phyloP scores from a whole-genome alignment of 2,888 invertebrate genomes.

The Dryobota labecula region DNA sequence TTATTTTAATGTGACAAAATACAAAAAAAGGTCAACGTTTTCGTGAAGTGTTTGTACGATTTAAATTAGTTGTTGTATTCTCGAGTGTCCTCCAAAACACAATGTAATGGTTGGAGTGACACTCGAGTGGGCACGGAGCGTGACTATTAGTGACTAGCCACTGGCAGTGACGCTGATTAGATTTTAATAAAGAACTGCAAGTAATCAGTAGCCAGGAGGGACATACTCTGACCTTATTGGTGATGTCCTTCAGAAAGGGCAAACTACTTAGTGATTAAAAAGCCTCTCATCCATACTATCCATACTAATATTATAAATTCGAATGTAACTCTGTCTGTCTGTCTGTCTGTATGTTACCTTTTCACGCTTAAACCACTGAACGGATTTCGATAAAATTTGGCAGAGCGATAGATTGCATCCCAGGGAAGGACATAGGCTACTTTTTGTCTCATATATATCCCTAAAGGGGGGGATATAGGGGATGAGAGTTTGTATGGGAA shows the following conservation, averaged over 20 bases:
- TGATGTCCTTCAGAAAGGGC: slow-evolving; percentile 9
- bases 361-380: too few relatives aligned
- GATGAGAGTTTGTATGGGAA: too few relatives aligned
- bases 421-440: too few relatives aligned
- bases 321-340: too few relatives aligned
- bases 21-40: slow-evolving; percentile 1
- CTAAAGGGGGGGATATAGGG: too few relatives aligned
- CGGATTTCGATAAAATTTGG: too few relatives aligned
- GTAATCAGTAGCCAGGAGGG: slow-evolving; percentile 12
- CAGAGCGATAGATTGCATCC: too few relatives aligned
- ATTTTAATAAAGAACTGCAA: neutral
- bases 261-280: too few relatives aligned
- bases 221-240: neutral
- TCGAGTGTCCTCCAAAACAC: slow-evolving; percentile 21
- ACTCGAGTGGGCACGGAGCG: slow-evolving; percentile 10
- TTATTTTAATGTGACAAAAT: neutral
- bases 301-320: too few relatives aligned
- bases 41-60: slow-evolving; percentile 1
- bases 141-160: slow-evolving; percentile 1
- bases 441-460: too few relatives aligned
- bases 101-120: neutral
- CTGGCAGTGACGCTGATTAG: slow-evolving; percentile 14
- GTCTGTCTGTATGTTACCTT: too few relatives aligned
- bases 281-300: too few relatives aligned
- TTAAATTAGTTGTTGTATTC: slow-evolving; percentile 28